Evolutionary conservation across 30 jellyfish, hydroid and myxozoan genomes (phyloP).

Genomic region (Haliclystus octoradiatus): DNA sequence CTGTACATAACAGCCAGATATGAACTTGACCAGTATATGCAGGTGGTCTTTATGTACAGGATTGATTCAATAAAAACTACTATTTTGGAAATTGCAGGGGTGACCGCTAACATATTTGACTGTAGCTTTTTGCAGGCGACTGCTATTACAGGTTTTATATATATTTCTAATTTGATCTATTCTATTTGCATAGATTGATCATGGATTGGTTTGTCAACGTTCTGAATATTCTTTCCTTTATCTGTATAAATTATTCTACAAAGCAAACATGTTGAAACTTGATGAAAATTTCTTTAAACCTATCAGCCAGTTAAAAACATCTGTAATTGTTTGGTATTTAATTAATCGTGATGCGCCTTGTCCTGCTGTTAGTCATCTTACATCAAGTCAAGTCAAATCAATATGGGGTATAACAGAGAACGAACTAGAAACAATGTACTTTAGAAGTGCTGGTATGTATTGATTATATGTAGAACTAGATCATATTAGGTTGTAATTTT

Average conservation of each 20-base stretch:
- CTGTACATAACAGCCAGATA: too few species aligned
- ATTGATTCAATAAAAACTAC: too few species aligned
- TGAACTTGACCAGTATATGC: too few species aligned
- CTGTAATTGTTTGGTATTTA: conserved; percentile 90
- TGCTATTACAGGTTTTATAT: too few species aligned
- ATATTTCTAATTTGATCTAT: not conserved
- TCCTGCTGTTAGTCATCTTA: conserved; percentile 88
- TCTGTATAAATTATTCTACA: conserved; percentile 85
- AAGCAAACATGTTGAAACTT: conserved; percentile 71
- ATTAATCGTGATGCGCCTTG: conserved; percentile 93
- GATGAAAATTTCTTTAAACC: conserved; percentile 94
- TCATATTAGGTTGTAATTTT: too few species aligned
- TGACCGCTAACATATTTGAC: too few species aligned
- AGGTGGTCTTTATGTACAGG: too few species aligned
- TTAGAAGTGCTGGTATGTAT: conserved; percentile 79
- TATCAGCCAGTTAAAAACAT: conserved; percentile 84
- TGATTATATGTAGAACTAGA: too few species aligned
- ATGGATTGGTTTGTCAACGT: conserved; percentile 56
- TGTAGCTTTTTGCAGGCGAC: too few species aligned
- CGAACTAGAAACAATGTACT: conserved; percentile 88
- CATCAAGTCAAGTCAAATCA: conserved; percentile 95
- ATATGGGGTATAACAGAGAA: conserved; percentile 98
- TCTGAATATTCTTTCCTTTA: conserved; percentile 69
- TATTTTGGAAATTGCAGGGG: too few species aligned
- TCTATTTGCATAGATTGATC: conserved; percentile 42